Base-by-base conservation (phyloP, 2,113 vertebrate species). In the Cochlearius cochlearius region DNA sequence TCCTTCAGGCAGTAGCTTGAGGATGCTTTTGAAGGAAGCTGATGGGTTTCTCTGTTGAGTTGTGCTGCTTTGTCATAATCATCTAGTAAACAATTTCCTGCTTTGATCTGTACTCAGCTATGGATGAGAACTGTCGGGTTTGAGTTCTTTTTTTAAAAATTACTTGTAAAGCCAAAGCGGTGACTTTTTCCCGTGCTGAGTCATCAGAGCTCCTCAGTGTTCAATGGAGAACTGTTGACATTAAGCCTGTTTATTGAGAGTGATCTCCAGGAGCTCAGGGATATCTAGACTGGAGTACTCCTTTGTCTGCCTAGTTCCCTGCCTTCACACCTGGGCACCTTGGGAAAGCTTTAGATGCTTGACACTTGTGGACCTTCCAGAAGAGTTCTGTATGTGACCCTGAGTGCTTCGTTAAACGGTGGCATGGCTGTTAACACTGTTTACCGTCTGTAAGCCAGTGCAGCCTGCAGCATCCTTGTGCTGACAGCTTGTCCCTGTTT, bases 141-240 rank as follows among this genome's bases (percentile, higher is more conserved):
- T 3, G 11, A 29, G 16, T 30, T 47, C 22, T 52, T 39, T 25
- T 71, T 55, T 72, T 32, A 13, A 26, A 25, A 12, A 14, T 23
- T 15, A 3, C 4, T 15, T 64, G 17, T 11, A 18, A 34, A 22
- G 15, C 19, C 39, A 74, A 38, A 39, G 41, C 2, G 3, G 11
- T 76, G 19, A 84, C 20, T 30, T 12, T 56, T 63, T n/a, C 12
- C 29, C 69, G 1, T 34, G 10, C 23, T 9, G 27, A 67, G 34
- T 78, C 29, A 38, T 6, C 0, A 1, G 6, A 71, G 23, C 8
- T 75, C 19, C 15, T 39, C 29, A 23, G 41, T 4, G 32, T 23
- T 73, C 14, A 18, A 0, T 1, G 5, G n/a, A 49, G 50, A 86
- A 12, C 21, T 64, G 29, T n/a, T 26, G 29, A 25, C 16, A 2